These are phyloP conservation scores for Lasaia peninsularis DNA, from an alignment of 1,140 invertebrate species.

Conservation along the genomic window DNA sequence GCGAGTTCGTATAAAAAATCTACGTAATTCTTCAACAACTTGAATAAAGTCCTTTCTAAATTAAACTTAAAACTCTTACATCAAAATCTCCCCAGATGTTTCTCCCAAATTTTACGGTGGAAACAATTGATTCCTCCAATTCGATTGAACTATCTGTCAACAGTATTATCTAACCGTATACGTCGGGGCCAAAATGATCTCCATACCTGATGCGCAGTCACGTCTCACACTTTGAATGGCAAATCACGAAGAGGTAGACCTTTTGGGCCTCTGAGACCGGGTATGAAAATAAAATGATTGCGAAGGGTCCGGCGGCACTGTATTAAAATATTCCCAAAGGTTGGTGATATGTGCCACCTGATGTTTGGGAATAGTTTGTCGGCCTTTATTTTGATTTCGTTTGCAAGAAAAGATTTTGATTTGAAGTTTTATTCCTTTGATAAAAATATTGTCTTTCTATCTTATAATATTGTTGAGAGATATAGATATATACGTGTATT, in stretches of 20 bases:
- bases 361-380: slow-evolving; percentile 61
- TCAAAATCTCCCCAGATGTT: neutral
- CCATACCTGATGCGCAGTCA: slow-evolving; percentile 68
- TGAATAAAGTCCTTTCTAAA: neutral
- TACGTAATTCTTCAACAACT: no score
- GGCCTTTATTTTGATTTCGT: slow-evolving; percentile 24
- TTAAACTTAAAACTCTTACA: neutral
- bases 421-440: neutral
- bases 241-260: slow-evolving; percentile 69
- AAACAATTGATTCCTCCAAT: slow-evolving; percentile 53
- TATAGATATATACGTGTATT: no score
- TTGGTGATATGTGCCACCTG: slow-evolving; percentile 49
- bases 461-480: no score
- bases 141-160: slow-evolving; percentile 55
- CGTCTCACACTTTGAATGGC: slow-evolving; percentile 68
- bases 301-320: slow-evolving; percentile 55
- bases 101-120: slow-evolving; percentile 4
- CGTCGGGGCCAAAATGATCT: slow-evolving; percentile 37
- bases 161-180: slow-evolving; percentile 52
- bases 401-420: neutral
- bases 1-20: no score
- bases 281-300: slow-evolving; percentile 77
- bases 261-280: slow-evolving; percentile 62
- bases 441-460: no score
- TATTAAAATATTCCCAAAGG: slow-evolving; percentile 71